These are phyloP conservation scores for Elysia crispata DNA, from an alignment of 2,888 invertebrate species.

Conservation along the genomic window DNA sequence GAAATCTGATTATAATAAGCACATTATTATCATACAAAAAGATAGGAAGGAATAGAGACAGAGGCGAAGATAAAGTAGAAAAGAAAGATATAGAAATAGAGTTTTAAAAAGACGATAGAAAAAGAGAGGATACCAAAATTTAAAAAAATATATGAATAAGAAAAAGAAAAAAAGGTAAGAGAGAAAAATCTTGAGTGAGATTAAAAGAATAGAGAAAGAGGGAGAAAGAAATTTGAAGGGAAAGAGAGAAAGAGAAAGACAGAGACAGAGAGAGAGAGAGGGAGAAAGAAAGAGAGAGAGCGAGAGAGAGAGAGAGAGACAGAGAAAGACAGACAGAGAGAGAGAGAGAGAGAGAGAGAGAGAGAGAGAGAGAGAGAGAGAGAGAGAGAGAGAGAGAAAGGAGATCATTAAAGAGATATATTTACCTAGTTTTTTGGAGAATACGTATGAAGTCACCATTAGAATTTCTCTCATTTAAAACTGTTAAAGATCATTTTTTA, in stretches of 20 bases:
- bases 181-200: slow-evolving; percentile 50
- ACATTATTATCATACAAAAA: too few relatives aligned
- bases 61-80: not conserved
- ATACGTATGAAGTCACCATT: too few relatives aligned
- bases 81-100: slow-evolving; percentile 5
- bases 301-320: not conserved
- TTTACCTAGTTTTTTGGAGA: not conserved
- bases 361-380: not conserved
- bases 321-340: not conserved
- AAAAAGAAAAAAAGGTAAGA: slow-evolving; percentile 23
- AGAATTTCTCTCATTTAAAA: too few relatives aligned
- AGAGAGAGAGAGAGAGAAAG: slow-evolving; percentile 25
- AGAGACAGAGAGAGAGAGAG: slow-evolving; percentile 3
- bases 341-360: not conserved
- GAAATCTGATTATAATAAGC: too few relatives aligned
- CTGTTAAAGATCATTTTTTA: too few relatives aligned
- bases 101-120: slow-evolving; percentile 9
- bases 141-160: not conserved
- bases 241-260: not conserved
- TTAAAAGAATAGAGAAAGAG: not conserved
- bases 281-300: not conserved
- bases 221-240: slow-evolving; percentile 52
- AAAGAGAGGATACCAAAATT: too few relatives aligned
- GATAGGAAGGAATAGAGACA: slow-evolving; percentile 22
- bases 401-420: not conserved